A percentile compares a stretch with the other conserved stretches of the same genome.
These are phyloP conservation scores for Callochromis pleurospilus DNA, from an alignment of 2,113 vertebrate species.

Conservation along the genomic window DNA sequence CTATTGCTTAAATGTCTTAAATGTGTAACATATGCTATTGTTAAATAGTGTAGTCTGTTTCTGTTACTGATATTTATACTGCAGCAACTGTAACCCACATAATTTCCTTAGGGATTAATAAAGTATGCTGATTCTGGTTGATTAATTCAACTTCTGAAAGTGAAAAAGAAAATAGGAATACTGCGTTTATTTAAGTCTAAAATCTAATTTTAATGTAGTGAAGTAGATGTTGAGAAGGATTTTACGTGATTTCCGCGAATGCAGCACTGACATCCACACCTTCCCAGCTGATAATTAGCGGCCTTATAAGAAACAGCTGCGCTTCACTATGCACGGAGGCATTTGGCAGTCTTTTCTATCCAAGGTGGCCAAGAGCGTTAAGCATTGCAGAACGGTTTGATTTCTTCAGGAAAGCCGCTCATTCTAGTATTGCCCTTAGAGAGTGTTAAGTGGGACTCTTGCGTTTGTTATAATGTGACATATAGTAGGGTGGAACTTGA, in stretches of 20 bases:
- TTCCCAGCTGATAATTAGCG: not conserved
- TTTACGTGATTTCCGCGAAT: not conserved
- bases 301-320: not conserved
- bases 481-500: not conserved
- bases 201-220: not conserved
- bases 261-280: not conserved
- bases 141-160: not conserved
- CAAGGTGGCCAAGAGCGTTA: not conserved
- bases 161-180: not conserved
- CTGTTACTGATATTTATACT: not conserved
- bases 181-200: not conserved
- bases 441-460: not conserved
- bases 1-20: not conserved
- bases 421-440: not conserved
- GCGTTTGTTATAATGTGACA: not conserved
- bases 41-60: not conserved
- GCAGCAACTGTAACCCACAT: not conserved
- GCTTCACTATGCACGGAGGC: accelerated
- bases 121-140: not conserved
- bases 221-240: not conserved
- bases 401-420: not conserved
- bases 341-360: not conserved
- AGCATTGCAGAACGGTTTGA: not conserved
- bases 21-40: not conserved
- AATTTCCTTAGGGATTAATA: not conserved